Evolutionary conservation across 2,113 vertebrate genomes (phyloP).

Genomic region (Anser cygnoides): DNA sequence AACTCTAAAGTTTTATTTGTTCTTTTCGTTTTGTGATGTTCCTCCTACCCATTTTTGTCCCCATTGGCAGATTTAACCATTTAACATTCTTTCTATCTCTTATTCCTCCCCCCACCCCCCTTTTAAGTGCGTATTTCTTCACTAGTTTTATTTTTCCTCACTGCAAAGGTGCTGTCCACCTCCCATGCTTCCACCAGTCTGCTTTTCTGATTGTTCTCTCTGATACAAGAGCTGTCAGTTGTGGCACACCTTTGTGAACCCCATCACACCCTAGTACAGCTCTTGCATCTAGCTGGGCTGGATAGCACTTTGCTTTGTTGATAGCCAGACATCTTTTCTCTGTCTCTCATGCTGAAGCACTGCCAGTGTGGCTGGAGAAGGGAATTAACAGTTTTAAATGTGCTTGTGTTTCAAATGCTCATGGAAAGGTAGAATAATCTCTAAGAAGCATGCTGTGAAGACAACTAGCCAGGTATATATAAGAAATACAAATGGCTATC

Average conservation of each 20-base stretch:
- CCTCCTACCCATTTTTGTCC: background rate
- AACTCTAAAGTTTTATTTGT: background rate
- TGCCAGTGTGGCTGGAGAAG: background rate
- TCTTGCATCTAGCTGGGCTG: background rate
- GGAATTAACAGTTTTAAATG: background rate
- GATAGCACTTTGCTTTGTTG: background rate
- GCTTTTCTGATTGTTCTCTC: background rate
- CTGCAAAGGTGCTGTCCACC: background rate
- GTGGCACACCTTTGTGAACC: background rate
- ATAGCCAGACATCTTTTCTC: background rate
- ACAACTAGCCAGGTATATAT: background rate
- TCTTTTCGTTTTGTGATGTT: background rate
- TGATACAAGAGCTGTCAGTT: background rate
- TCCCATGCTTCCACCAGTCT: background rate
- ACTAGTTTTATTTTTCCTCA: background rate
- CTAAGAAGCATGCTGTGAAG: background rate
- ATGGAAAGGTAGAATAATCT: background rate
- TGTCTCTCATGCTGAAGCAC: background rate
- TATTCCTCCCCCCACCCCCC: background rate
- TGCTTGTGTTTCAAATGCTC: background rate
- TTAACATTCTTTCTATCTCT: background rate
- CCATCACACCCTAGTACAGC: background rate
- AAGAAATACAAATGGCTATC: background rate
- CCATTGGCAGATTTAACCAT: background rate
- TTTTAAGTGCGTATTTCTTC: background rate